Evolutionary conservation across 2,888 invertebrate genomes (phyloP), one percentile per base, ranked within the genome.

Genomic region (Eupithecia insigniata): DNA sequence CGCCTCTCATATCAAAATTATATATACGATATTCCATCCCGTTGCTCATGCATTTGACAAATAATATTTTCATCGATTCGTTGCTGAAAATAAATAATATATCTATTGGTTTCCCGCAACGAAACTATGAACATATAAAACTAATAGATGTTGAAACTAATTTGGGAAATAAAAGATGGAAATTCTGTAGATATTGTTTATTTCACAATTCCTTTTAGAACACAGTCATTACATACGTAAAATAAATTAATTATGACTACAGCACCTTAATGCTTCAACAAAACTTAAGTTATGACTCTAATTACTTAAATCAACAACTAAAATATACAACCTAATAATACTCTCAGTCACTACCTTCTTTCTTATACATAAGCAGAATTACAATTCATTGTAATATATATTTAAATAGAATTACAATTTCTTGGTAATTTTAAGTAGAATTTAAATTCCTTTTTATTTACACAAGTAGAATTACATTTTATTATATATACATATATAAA

Each of bases 181-280:
- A 30, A 36, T 34, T 67, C 67, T 60, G 64, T 67, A 55, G 30
- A 62, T 43, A 66, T 72, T 66, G 28, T 72, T 66, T 69, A 69
- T 72, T 72, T 51, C 28, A 69, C 60, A 69, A 72, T 55, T 69
- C 62, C 43, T 66, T 39, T 60, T 60, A 62, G 30, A 62, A 62
- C 62, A 62, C 62, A 62, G 26, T 60, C 60, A 60, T 28, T 58
- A 46, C n/a, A 46, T 60, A 28, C 30, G 8, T 60, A 34, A 28
- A 61, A 72, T 72, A 72, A 72, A 69, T 72, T 34, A 72, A 60
- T 64, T 72, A 72, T 72, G 68, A 72, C 71, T 71, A 71, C n/a
- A 62, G 62, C 62, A 62, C 62, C 32, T 62, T 12, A 66, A 36
- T 18, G 46, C 46, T 46, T 30, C 30, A 43, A 66, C 30, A 30